Conservation (phyloP, 2,888 invertebrate species). For the Mesochorus sp. region DNA sequence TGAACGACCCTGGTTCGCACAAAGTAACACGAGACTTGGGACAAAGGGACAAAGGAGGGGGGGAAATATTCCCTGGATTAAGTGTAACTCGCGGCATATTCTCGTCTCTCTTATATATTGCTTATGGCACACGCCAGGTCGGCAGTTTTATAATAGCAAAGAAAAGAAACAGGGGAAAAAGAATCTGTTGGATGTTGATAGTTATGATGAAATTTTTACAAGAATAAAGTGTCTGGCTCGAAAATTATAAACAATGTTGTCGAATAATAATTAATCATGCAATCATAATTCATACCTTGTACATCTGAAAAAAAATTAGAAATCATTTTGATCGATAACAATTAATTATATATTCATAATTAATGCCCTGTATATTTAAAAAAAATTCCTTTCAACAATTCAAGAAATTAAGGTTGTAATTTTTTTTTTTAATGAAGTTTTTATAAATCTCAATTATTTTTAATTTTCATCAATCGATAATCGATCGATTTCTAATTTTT, state of each 20-base stretch:
- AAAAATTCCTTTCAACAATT: too few species aligned
- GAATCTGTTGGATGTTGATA: conserved; percentile 29
- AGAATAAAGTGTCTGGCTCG: too few species aligned
- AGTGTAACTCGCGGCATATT: conserved; percentile 40
- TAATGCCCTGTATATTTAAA: too few species aligned
- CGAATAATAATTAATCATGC: not conserved
- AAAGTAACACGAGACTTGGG: not conserved
- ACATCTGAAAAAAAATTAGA: too few species aligned
- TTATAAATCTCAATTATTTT: not conserved
- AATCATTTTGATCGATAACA: too few species aligned
- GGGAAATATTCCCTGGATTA: conserved; percentile 39
- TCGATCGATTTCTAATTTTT: conserved; percentile 23
- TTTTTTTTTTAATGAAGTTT: not conserved
- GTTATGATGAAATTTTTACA: conserved; percentile 11
- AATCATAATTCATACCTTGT: too few species aligned
- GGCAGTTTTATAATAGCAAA: conserved; percentile 37
- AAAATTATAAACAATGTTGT: not conserved
- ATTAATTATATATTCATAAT: too few species aligned
- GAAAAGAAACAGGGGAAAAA: conserved; percentile 17
- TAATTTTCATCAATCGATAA: conserved; percentile 12
- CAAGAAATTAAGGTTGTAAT: not conserved
- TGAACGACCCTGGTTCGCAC: conserved; percentile 8
- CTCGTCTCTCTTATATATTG: conserved; percentile 39
- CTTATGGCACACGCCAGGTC: conserved; percentile 25
- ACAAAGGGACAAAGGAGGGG: not conserved